Evolutionary conservation across 1,140 invertebrate species (phyloP).

Genomic region (Myzus persicae): DNA sequence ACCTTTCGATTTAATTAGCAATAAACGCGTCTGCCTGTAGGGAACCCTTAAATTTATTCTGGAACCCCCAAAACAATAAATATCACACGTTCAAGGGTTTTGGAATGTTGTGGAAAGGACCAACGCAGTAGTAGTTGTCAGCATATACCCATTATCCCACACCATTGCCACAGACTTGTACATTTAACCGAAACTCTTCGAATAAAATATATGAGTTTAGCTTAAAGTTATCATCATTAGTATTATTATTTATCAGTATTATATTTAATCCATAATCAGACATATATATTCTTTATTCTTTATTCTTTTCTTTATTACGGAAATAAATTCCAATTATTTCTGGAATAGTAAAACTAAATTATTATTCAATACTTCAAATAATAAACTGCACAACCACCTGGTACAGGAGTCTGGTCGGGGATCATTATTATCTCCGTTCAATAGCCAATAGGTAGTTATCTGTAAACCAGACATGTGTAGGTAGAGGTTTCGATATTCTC

Average conservation of each 20-base stretch:
- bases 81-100: slow-evolving; percentile 39
- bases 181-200: background rate
- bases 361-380: no score
- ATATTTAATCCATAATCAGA: no score
- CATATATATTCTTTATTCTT: no score
- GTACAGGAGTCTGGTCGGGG: background rate
- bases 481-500: background rate
- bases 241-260: background rate
- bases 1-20: slow-evolving; percentile 58
- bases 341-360: no score
- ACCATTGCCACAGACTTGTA: background rate
- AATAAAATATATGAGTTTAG: background rate
- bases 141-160: slow-evolving; percentile 2
- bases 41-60: slow-evolving; percentile 56
- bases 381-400: background rate
- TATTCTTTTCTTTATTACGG: no score
- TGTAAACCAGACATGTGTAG: background rate
- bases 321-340: no score
- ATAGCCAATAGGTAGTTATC: background rate
- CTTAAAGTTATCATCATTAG: background rate
- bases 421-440: background rate
- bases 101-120: slow-evolving; percentile 54
- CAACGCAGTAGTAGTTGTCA: background rate
- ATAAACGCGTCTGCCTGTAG: slow-evolving; percentile 6
- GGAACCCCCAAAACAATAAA: slow-evolving; percentile 41